Evolutionary conservation across 2,797 vertebrate genomes (phyloP), one percentile per base, ranked within the genome.

Genomic region (Amphiprion clarkii): DNA sequence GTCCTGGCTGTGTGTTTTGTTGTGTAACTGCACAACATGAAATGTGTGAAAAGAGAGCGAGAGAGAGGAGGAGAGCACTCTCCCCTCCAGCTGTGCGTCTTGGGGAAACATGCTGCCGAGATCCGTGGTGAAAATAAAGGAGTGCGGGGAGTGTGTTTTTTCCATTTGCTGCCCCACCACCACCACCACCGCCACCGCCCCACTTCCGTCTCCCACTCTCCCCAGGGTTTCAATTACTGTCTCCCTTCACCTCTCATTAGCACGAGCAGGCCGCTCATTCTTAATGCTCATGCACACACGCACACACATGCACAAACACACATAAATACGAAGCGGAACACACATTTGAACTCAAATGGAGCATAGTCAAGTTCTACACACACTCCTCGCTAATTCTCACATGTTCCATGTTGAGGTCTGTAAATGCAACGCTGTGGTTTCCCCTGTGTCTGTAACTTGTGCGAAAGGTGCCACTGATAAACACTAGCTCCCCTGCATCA

Each of bases 161-260:
- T 85, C 64, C 72, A 60, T 84, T 86, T 79, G 54, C 76, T 42
- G 4, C 33, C 44, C 52, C 48, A 11, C n/a, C 2, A 17, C 40
- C 67, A 5, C 13, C 14, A 3, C 42, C 42, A 5, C n/a, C 48
- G 1, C 48, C 3, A 17, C 40, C 17, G 5, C 46, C 55, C 68
- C 59, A 74, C 75, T 80, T 82, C 76, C 74, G 17, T 66, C 82
- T 83, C 81, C 51, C 49, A 14, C 82, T 79, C 80, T 93, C 93
- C 88, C 89, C 70, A 74, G 91, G 91, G 93, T 93, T 94, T 94
- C 91, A 94, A 94, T 95, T 95, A 95, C 90, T 85, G 86, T 92
- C 90, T 95, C 85, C 87, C 88, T 93, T 95, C 94, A 94, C 93
- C 93, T 95, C 91, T 95, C 91, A 95, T 95, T 95, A 95, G 88